These are phyloP conservation scores for Hippolais icterina DNA, from an alignment of 2,113 vertebrate species.

Conservation along the genomic window DNA sequence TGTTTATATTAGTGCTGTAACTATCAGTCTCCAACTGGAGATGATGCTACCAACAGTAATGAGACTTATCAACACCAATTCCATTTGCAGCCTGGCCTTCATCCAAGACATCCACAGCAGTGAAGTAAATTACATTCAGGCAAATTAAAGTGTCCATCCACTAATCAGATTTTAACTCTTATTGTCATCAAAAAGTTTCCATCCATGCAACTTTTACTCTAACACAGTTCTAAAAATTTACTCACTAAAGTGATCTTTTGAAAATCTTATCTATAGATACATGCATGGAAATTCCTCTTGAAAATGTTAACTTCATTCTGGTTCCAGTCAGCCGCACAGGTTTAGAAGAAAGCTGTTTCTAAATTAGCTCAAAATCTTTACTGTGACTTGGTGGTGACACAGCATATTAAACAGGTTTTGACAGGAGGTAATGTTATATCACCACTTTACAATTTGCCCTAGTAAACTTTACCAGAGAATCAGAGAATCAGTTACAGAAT, in stretches of 20 bases:
- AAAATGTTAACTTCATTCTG: neutral
- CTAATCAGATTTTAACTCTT: neutral
- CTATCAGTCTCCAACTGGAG: neutral
- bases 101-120: neutral
- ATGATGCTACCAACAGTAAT: neutral
- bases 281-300: neutral
- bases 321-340: neutral
- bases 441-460: neutral
- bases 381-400: neutral
- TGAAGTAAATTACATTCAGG: conserved; percentile 6
- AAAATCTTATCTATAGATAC: neutral
- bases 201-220: neutral
- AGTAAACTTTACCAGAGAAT: neutral
- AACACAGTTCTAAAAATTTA: neutral
- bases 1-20: neutral
- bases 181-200: neutral
- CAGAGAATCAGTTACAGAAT: neutral
- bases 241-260: neutral
- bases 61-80: conserved; percentile 32
- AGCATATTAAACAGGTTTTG: neutral
- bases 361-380: neutral
- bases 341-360: neutral
- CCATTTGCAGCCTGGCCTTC: conserved; percentile 33
- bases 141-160: conserved; percentile 1
- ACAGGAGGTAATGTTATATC: neutral